Base-by-base conservation (phyloP, 2,797 vertebrate species). In the Crypturellus tataupa region DNA sequence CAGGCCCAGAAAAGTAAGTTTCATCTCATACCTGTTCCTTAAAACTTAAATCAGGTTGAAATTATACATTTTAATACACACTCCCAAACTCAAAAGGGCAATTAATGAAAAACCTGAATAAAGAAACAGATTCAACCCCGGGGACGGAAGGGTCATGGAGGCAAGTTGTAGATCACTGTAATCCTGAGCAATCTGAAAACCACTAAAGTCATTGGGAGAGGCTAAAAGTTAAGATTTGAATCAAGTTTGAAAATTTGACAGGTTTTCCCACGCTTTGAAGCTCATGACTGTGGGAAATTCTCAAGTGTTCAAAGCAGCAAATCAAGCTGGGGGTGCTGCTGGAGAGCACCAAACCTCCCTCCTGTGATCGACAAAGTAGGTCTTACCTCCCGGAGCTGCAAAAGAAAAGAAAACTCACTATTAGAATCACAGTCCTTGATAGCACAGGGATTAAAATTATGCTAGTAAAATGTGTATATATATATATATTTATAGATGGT, bases 381-480 rank as follows among this genome's bases (percentile, higher is more conserved):
- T 88, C 96, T 96, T 97, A 97, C 96, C 95, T 97, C 96, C 95
- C 0, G 96, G 96, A 94, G 95, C 96, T 97, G 96, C 5, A 17
- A 60, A 87, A 95, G 8, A 95, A 78, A 91, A 91, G 20, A 93
- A 62, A 77, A 85, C 3, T 9, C 24, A 13, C 5, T 35, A 51
- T 94, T 90, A 18, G 85, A 94, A 90, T 11, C 8, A 29, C 9
- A 20, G 51, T 58, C 0, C 2, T 55, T 68, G 64, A 12, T 11
- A 82, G 85, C 7, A n/a, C 0, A 0, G 15, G 49, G 16, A 85
- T 9, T 21, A 85, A 72, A 69, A 94, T 27, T 44, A 56, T 49
- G 17, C 31, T 63, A 0, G 10, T 29, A 29, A 37, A 55, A 65
- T n/a, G n/a, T n/a, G n/a, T n/a, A n/a, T n/a, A n/a, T n/a, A n/a